These are phyloP conservation scores for Subacronicta megacephala DNA, from an alignment of 2,888 invertebrate species.

Conservation along the genomic window DNA sequence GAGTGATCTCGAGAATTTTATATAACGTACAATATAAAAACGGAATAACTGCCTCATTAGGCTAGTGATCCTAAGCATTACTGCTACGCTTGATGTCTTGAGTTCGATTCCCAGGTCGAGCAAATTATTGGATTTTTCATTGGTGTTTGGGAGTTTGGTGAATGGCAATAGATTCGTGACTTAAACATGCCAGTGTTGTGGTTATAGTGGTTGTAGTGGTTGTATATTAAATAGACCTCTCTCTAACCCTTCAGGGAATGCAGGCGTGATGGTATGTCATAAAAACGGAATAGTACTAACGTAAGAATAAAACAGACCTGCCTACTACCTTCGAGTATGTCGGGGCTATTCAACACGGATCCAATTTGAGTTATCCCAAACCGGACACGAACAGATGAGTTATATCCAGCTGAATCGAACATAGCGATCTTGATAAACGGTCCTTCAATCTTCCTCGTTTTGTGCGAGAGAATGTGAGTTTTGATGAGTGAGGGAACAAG, in stretches of 20 bases:
- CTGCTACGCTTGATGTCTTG: no score
- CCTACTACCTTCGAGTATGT: conserved; percentile 15
- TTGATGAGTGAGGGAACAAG: conserved; percentile 3
- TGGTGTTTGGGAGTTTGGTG: no score
- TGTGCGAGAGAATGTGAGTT: conserved; percentile 9
- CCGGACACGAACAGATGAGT: conserved; percentile 53
- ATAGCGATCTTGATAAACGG: conserved; percentile 44
- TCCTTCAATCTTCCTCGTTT: conserved; percentile 25
- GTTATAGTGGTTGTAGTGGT: no score
- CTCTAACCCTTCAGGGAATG: no score
- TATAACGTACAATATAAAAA: conserved; percentile 19
- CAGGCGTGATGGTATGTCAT: no score
- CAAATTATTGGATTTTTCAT: no score
- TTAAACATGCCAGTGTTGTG: no score
- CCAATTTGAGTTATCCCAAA: conserved; percentile 61
- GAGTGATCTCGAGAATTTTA: conserved; percentile 7
- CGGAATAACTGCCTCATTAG: no score
- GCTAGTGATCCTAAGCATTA: no score
- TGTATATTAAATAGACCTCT: no score
- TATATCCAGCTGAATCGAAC: conserved; percentile 54
- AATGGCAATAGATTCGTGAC: no score
- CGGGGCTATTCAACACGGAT: conserved; percentile 55
- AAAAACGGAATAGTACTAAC: neutral
- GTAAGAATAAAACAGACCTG: conserved; percentile 14
- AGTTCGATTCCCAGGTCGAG: no score